Percentiles rank a stretch among this genome's conserved stretches.
These are phyloP conservation scores for Orchesella flavescens DNA, from an alignment of 2,888 invertebrate species.

Conservation along the genomic window DNA sequence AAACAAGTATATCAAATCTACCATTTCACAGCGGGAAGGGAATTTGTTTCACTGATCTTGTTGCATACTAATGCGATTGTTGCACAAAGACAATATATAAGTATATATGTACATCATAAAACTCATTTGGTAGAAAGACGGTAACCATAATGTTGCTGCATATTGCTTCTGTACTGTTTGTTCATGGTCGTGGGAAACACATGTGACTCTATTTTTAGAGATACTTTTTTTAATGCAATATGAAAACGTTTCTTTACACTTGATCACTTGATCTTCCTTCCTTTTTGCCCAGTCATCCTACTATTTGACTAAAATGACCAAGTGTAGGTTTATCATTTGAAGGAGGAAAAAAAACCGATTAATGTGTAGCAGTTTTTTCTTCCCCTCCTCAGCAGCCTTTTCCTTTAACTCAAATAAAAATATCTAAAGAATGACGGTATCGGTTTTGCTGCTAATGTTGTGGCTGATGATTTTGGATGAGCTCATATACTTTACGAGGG, in stretches of 20 bases:
- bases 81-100: slow-evolving; percentile 33
- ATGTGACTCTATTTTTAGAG: slow-evolving; percentile 58
- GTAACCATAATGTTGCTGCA: no score
- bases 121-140: slow-evolving; percentile 15
- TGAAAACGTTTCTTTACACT: slow-evolving; percentile 54
- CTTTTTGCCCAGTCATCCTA: slow-evolving; percentile 46
- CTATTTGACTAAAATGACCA: slow-evolving; percentile 56
- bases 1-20: slow-evolving; percentile 57
- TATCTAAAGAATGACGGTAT: slow-evolving; percentile 44
- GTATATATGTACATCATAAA: slow-evolving; percentile 39
- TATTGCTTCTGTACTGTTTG: no score
- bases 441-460: slow-evolving; percentile 5
- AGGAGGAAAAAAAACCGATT: slow-evolving; percentile 48
- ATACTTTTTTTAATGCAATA: slow-evolving; percentile 41
- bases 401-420: slow-evolving; percentile 30
- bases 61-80: neutral
- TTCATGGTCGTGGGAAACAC: slow-evolving; percentile 56
- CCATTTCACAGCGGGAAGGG: slow-evolving; percentile 51
- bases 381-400: slow-evolving; percentile 11
- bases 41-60: slow-evolving; percentile 46
- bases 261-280: slow-evolving; percentile 59
- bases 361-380: slow-evolving; percentile 64
- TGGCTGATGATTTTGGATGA: slow-evolving; percentile 14
- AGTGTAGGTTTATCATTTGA: slow-evolving; percentile 36
- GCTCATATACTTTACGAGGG: neutral